phyloP scores from a whole-genome alignment of 2,797 vertebrate genomes.

The Phalanger gymnotis region DNA sequence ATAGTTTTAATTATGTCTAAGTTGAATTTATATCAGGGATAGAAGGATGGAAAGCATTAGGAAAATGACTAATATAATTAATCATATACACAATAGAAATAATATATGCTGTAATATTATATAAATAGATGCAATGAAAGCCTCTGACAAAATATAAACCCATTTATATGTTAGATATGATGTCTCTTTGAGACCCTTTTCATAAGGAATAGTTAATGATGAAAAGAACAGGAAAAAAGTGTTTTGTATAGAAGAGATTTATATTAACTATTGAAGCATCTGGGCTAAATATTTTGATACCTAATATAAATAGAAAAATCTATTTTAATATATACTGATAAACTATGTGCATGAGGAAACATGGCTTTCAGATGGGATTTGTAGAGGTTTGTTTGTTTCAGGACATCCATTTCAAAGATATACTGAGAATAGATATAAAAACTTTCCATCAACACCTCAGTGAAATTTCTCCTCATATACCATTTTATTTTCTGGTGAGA shows the following conservation, averaged over 20 bases:
- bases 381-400: neutral
- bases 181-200: neutral
- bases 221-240: neutral
- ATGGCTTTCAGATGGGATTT: neutral
- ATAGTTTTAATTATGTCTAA: neutral
- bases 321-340: neutral
- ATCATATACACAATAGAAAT: neutral
- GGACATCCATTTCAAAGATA: neutral
- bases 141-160: neutral
- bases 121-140: neutral
- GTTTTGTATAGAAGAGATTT: neutral
- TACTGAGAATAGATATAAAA: neutral
- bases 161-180: neutral
- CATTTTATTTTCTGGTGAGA: neutral
- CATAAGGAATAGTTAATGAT: neutral
- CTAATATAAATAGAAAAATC: neutral
- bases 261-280: neutral
- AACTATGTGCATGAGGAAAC: neutral
- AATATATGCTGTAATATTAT: neutral
- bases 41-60: neutral
- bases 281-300: neutral
- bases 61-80: neutral
- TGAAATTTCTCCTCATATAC: neutral
- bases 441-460: neutral
- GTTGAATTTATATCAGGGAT: neutral